Conservation (phyloP, 1,140 invertebrate species). For the Lepidurus couesii region DNA sequence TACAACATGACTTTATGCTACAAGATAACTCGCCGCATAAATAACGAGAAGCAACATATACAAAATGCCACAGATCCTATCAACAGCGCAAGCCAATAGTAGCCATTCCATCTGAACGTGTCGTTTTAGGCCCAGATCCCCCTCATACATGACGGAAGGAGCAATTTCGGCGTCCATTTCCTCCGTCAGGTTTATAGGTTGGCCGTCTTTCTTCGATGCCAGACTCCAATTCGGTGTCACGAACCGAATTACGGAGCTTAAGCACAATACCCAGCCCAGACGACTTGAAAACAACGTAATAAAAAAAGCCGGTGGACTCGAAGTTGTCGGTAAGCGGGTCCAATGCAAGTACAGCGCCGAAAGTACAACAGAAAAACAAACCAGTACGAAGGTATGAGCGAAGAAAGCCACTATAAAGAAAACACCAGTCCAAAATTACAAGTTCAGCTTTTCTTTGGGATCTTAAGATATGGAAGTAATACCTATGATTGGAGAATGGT, state of each 20-base stretch:
- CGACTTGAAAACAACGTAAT: neutral
- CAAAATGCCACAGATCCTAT: neutral
- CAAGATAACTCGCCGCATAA: neutral
- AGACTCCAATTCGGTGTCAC: neutral
- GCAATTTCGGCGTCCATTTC: neutral
- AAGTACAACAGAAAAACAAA: neutral
- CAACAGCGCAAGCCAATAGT: neutral
- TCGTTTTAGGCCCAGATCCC: neutral
- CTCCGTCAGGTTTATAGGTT: neutral
- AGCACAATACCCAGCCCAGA: neutral
- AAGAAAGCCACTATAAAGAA: neutral
- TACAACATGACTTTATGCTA: neutral
- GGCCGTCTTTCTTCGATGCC: conserved; percentile 1
- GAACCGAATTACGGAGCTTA: neutral
- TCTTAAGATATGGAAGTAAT: neutral
- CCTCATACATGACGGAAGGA: neutral
- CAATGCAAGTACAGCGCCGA: neutral
- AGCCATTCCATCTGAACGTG: neutral
- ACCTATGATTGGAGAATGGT: conserved; percentile 61
- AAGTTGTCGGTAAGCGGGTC: neutral
- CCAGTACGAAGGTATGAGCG: neutral
- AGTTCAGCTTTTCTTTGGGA: neutral
- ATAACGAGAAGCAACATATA: neutral
- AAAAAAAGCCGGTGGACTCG: neutral
- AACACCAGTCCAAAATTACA: neutral